Evolutionary conservation across 1,140 invertebrate genomes (phyloP), one percentile per base, ranked within the genome.

Genomic region (Panagrolaimus sp.): DNA sequence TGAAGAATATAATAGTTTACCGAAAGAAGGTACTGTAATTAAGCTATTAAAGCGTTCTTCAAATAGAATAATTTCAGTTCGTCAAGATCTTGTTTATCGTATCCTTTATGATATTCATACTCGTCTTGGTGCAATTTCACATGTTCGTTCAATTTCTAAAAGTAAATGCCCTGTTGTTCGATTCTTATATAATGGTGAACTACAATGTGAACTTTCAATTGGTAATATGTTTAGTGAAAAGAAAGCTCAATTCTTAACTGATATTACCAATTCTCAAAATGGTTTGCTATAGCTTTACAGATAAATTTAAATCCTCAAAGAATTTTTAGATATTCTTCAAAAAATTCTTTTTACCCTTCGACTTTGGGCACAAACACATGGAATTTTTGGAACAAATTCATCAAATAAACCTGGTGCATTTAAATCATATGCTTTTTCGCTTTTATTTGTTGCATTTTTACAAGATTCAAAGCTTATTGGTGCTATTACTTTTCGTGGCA

Each of bases 371-470:
- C 42, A 48, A 23, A 45, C 13, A 38, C 46, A 66, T 20, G 48
- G 75, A 23, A 78, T 76, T 45, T 38, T 65, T 25, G 42, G 23
- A 25, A 25, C 69, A 27, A 38, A 14, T 31, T 27, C 20, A 11
- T 25, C 20, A n/a, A 57, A 74, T 9, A 53, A 63, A 16, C 51
- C 51, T 9, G 11, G 9, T 5, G 11, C 71, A 43, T 77, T 70
- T 67, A 78, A 71, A 47, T 78, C 74, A 16, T 76, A 78, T 13
- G 48, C 73, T 23, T 44, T 76, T 47, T 77, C 73, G 0, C 47
- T 76, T 31, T 62, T 78, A 8, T 48, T 63, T 25, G 45, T 77
- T 64, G 51, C 62, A 31, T 76, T 70, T 63, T 63, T 77, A 31
- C 74, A 76, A 25, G 46, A 65, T 16, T 48, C 38, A 44, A 44